Evolutionary conservation across 2,113 vertebrate genomes (phyloP), one percentile per base, ranked within the genome.

Genomic region (Salvelinus alpinus): DNA sequence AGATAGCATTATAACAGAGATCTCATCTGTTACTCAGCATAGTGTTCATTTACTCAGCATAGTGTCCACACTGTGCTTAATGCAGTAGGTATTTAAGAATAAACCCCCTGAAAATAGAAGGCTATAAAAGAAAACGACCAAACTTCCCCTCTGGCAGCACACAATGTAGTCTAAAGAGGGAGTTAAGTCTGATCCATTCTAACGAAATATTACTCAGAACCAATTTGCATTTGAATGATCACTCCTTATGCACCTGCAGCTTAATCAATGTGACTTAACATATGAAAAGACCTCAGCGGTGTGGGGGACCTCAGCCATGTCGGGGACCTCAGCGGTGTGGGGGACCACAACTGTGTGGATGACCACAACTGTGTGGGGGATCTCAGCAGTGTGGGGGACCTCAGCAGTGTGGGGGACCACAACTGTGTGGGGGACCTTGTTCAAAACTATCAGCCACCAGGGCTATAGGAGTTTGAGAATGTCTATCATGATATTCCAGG

Each of bases 121-220:
- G 44, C 69, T 29, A 75, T 75, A 75, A 59, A 80, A 54, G 20
- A 44, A 44, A 38, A 67, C 25, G 11, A 57, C 25, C 18, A 34
- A 13, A 29, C 18, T 64, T 27, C 22, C 29, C 57, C 65, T 34
- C 9, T 31, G 59, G 62, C 69, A 44, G 60, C 24, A 38, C 5
- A 54, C 25, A 51, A 48, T 69, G 25, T 34, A 13, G 27, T 51
- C 18, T 64, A 62, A 18, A 68, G n/a, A 22, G 69, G 62, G 59
- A 51, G 14, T 27, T 66, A 16, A 64, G 44, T 62, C 29, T 29
- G 16, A 31, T 20, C 11, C 66, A 54, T 78, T 67, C 4, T 12
- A 12, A 22, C 29, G 0, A 69, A 27, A 67, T 64, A 24, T 51
- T 38, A 57, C 54, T 68, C 24, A 34, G 38, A 64, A 38, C 14